These are phyloP conservation scores for Pollenia griseotomentosa DNA, from an alignment of 2,888 invertebrate species.

Conservation along the genomic window DNA sequence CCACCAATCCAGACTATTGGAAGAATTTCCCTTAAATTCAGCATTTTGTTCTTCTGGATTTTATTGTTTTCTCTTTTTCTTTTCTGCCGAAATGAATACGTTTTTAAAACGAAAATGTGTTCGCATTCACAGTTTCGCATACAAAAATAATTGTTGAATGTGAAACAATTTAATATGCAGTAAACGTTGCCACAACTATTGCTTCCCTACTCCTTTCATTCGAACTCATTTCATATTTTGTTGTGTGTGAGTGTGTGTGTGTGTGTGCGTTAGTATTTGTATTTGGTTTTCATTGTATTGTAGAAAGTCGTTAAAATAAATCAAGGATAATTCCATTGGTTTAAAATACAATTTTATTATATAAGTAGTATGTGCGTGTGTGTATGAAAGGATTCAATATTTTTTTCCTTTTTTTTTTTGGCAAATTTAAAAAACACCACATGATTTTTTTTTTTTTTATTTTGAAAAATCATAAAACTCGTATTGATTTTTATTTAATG, in stretches of 20 bases:
- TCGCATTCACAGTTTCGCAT: constrained; percentile 13
- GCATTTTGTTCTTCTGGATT: constrained; percentile 25
- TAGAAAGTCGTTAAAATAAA: constrained; percentile 70
- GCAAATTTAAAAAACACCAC: constrained; percentile 58
- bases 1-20: neutral
- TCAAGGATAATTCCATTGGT: constrained; percentile 73
- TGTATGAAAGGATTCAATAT: constrained; percentile 54
- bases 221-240: constrained; percentile 16
- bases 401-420: constrained; percentile 24
- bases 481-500: constrained; percentile 71
- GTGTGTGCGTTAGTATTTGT: neutral
- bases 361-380: constrained; percentile 39
- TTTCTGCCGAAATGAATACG: neutral
- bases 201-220: constrained; percentile 30
- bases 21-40: constrained; percentile 29
- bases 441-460: constrained; percentile 50
- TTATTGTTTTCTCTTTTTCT: constrained; percentile 37
- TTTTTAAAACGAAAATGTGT: constrained; percentile 7
- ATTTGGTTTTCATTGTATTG: constrained; percentile 42
- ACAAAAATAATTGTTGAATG: constrained; percentile 60
- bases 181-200: constrained; percentile 64
- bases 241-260: no score
- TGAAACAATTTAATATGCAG: constrained; percentile 62
- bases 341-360: constrained; percentile 62
- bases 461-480: constrained; percentile 59